A percentile compares a stretch with the other conserved stretches of the same genome.
Evolutionary conservation across 2,888 invertebrate genomes (phyloP).

Genomic region (Hybos culiciformis): DNA sequence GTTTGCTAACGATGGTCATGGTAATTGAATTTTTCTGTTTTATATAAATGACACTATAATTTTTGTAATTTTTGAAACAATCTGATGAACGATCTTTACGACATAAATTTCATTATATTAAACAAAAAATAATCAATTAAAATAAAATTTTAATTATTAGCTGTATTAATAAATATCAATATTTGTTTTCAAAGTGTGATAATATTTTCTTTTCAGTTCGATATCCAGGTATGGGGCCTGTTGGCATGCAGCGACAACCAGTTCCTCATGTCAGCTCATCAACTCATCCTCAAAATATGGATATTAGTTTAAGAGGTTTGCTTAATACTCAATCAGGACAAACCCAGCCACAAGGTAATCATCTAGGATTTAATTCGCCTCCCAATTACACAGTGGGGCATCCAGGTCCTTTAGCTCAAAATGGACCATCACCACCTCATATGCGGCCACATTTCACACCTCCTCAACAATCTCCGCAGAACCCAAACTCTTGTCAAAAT

Average conservation of each 20-base stretch:
- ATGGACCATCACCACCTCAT: slow-evolving; percentile 30
- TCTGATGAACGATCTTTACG: no score
- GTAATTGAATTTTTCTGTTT: no score
- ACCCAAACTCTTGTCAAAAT: slow-evolving; percentile 27
- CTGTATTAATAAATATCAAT: background rate
- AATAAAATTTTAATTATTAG: no score
- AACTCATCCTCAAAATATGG: slow-evolving; percentile 50
- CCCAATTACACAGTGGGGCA: slow-evolving; percentile 25
- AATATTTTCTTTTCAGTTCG: slow-evolving; percentile 16
- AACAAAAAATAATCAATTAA: no score
- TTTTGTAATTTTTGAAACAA: no score
- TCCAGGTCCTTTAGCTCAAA: slow-evolving; percentile 32
- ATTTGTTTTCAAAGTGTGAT: background rate
- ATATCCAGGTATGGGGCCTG: slow-evolving; percentile 30
- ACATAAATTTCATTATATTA: no score
- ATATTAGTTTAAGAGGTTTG: slow-evolving; percentile 35
- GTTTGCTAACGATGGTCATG: slow-evolving; percentile 30
- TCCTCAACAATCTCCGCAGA: slow-evolving; percentile 22
- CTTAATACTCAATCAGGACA: slow-evolving; percentile 34
- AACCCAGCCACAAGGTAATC: slow-evolving; percentile 31
- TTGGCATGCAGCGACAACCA: slow-evolving; percentile 33
- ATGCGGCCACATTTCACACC: slow-evolving; percentile 34
- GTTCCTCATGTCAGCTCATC: slow-evolving; percentile 48
- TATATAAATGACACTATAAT: background rate
- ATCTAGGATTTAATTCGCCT: slow-evolving; percentile 29